These are phyloP conservation scores for Drosophila parabipectinata DNA, from an alignment of 1,140 invertebrate species.

Conservation along the genomic window DNA sequence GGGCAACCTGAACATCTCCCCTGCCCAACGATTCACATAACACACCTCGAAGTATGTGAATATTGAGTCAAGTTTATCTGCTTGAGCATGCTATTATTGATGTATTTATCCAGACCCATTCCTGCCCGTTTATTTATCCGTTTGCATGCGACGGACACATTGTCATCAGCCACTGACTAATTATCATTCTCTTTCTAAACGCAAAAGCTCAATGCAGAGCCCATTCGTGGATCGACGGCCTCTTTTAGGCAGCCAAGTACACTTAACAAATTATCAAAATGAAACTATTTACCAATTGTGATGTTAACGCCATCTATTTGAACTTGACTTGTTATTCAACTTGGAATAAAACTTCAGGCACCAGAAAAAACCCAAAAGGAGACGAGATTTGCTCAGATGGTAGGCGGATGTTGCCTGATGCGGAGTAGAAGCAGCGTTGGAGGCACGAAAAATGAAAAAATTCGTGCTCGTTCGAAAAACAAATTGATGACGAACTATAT, in stretches of 20 bases:
- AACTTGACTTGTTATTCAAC: conserved; percentile 34
- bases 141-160: no score
- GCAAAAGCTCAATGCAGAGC: conserved; percentile 55
- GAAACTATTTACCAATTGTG: conserved; percentile 59
- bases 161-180: conserved; percentile 29
- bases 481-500: no score
- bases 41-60: conserved; percentile 82
- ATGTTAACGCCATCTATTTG: conserved; percentile 54
- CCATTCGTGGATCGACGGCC: conserved; percentile 63
- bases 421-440: no score
- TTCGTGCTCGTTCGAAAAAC: no score
- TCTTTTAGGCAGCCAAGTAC: conserved; percentile 66
- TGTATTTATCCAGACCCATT: conserved; percentile 14
- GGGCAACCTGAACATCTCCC: conserved; percentile 93
- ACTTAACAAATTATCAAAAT: conserved; percentile 16
- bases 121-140: neutral
- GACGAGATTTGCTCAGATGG: no score
- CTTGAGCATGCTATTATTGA: conserved; percentile 59
- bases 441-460: no score
- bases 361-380: no score
- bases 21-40: conserved; percentile 81
- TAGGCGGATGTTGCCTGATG: no score
- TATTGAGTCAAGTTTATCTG: conserved; percentile 78
- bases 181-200: conserved; percentile 43
- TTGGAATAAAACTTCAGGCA: no score